Conservation (phyloP, 1,140 invertebrate species). For the Drosophila nannoptera region DNA sequence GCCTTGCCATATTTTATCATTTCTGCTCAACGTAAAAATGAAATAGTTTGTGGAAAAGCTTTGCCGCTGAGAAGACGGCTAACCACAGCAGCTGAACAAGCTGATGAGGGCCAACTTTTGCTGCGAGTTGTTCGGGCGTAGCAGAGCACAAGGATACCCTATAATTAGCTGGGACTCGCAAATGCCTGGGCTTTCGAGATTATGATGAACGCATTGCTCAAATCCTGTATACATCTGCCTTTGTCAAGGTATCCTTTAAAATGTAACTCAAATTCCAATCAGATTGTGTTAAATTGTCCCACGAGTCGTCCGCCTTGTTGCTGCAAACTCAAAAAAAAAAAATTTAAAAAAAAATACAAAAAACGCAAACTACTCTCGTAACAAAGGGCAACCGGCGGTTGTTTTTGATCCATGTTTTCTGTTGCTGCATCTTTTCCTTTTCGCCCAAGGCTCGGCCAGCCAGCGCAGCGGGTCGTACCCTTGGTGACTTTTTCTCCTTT, state of each 20-base stretch:
- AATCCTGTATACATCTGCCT: too few relatives aligned
- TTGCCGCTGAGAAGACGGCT: conserved; percentile 57
- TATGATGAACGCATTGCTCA: too few relatives aligned
- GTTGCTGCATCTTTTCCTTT: background rate
- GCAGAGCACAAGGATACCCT: too few relatives aligned
- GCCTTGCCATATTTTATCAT: conserved; percentile 68
- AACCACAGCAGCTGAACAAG: conserved; percentile 36
- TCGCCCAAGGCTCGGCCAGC: conserved; percentile 16
- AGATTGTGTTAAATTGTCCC: background rate
- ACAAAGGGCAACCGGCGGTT: conserved; percentile 34
- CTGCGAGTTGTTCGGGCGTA: background rate
- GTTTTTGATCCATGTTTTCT: conserved; percentile 16
- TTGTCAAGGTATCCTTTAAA: too few relatives aligned
- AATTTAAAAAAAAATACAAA: background rate
- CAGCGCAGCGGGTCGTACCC: conserved; percentile 12
- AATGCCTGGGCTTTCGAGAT: too few relatives aligned
- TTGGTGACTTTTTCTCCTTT: conserved; percentile 22
- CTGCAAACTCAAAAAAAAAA: conserved; percentile 19
- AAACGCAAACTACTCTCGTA: conserved; percentile 25
- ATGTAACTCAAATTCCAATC: background rate
- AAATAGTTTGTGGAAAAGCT: conserved; percentile 72
- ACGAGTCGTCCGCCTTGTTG: background rate
- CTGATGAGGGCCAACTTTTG: conserved; percentile 2
- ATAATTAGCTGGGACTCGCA: too few relatives aligned
- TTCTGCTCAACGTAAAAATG: conserved; percentile 46